Conservation (phyloP, 1,140 invertebrate species). For the Oncopeltus fasciatus region DNA sequence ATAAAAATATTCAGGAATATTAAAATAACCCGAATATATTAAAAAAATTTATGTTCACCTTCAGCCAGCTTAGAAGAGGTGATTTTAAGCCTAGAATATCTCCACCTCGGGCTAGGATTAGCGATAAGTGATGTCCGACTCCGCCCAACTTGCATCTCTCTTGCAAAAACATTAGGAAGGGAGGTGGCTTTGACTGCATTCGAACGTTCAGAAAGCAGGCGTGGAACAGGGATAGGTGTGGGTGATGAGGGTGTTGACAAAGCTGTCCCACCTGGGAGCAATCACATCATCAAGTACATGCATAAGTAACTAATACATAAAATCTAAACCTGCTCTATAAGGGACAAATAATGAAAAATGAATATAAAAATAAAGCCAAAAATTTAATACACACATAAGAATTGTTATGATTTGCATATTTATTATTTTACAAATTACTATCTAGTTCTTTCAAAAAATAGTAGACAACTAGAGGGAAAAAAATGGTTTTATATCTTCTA, state of each 20-base stretch:
- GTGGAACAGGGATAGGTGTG: neutral
- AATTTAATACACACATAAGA: too few relatives aligned
- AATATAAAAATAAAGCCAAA: too few relatives aligned
- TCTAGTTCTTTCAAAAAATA: too few relatives aligned
- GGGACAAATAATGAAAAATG: too few relatives aligned
- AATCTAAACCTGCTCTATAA: too few relatives aligned
- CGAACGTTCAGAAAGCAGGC: slow-evolving; percentile 6
- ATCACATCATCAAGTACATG: too few relatives aligned
- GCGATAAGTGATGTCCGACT: neutral
- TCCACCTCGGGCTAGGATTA: slow-evolving; percentile 3
- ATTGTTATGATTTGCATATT: too few relatives aligned
- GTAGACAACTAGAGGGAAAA: neutral
- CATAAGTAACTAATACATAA: too few relatives aligned
- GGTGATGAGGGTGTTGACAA: slow-evolving; percentile 5
- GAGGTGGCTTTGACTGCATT: slow-evolving; percentile 49
- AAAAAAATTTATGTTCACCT: neutral
- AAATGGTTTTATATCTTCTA: neutral
- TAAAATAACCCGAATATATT: too few relatives aligned
- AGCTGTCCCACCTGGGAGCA: neutral
- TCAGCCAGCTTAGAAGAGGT: neutral
- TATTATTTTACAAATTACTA: too few relatives aligned
- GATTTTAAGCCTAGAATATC: slow-evolving; percentile 8
- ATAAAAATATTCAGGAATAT: neutral
- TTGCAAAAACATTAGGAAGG: slow-evolving; percentile 33
- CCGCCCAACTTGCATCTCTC: slow-evolving; percentile 8